Evolutionary conservation across 2,797 vertebrate species (phyloP), one percentile per base, ranked within the genome.

Genomic region (Semaprochilodus insignis): DNA sequence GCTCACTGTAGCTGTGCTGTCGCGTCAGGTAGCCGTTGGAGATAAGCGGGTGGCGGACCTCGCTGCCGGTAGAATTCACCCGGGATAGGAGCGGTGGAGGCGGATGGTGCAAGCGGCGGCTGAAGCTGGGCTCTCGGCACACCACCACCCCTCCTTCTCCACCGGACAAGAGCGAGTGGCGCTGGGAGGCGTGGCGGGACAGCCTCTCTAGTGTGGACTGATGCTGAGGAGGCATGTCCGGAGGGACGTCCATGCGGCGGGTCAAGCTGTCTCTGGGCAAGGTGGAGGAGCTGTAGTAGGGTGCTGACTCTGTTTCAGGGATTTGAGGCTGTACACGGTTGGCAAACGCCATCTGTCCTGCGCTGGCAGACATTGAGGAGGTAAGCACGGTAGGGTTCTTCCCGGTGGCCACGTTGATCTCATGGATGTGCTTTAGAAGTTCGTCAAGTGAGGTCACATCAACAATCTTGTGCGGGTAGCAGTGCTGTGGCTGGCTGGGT

Each of bases 381-480:
- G 94, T 94, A 87, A 95, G 91, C 71, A 95, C 51, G 72, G 92
- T 91, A 15, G 93, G 86, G 83, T 70, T 94, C 87, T 95, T 96
- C 83, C 92, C 88, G 11, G 93, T 86, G 3, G 85, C 83, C 48
- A 89, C 82, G 86, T 86, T 94, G 27, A 92, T 91, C 74, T 96
- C 97, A 0, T 97, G 96, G 82, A 98, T 96, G 87, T 97, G 96
- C 70, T 95, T 96, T 59, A 98, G 92, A 36, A 98, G 94, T 85
- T 97, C 96, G 25, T 98, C 97, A 63, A 98, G 90, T 0, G 96
- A 96, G 7, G 96, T 97, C 15, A 97, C 95, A 62, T 97, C 97
- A 90, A 96, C 95, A 27, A 96, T 96, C 90, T 96, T 97, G 89
- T 93, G 96, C 16, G 83, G 92, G 88, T 95, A 96, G 62, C 94